phyloP scores from a whole-genome alignment of 2,113 vertebrate genomes.

The Stigmatopora argus region DNA sequence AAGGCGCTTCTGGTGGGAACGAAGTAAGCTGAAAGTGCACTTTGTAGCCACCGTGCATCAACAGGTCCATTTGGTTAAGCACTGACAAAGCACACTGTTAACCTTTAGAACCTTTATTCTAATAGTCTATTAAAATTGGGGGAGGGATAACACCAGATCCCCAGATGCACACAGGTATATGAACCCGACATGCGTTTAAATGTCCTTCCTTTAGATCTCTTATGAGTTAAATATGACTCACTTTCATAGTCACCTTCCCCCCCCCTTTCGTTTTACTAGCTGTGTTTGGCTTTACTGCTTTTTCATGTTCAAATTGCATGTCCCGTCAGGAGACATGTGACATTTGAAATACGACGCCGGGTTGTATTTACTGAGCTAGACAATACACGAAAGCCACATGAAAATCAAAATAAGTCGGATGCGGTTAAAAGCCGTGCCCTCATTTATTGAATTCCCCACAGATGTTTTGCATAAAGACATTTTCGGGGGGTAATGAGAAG shows the following conservation, averaged over 20 bases:
- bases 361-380: slow-evolving; percentile 67
- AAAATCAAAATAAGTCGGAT: slow-evolving; percentile 75
- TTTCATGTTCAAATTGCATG: slow-evolving; percentile 54
- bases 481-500: slow-evolving; percentile 60
- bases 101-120: slow-evolving; percentile 6
- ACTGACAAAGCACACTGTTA: slow-evolving; percentile 1
- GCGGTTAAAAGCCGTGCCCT: slow-evolving; percentile 71
- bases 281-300: slow-evolving; percentile 41
- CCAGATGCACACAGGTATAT: slow-evolving; percentile 5
- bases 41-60: slow-evolving; percentile 21
- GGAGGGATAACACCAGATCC: neutral
- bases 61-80: slow-evolving; percentile 23
- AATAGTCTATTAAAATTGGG: slow-evolving; percentile 18
- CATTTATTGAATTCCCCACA: slow-evolving; percentile 73
- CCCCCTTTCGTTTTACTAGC: slow-evolving; percentile 21
- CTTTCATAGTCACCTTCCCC: slow-evolving; percentile 16
- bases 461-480: slow-evolving; percentile 78
- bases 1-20: neutral
- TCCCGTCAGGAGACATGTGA: slow-evolving; percentile 44
- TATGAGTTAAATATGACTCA: slow-evolving; percentile 30
- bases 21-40: neutral
- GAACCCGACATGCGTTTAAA: slow-evolving; percentile 9
- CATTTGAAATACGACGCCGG: slow-evolving; percentile 62
- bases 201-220: slow-evolving; percentile 15
- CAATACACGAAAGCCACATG: slow-evolving; percentile 76